phyloP scores from a whole-genome alignment of 2,113 vertebrate genomes.

The Todiramphus saurophagus region DNA sequence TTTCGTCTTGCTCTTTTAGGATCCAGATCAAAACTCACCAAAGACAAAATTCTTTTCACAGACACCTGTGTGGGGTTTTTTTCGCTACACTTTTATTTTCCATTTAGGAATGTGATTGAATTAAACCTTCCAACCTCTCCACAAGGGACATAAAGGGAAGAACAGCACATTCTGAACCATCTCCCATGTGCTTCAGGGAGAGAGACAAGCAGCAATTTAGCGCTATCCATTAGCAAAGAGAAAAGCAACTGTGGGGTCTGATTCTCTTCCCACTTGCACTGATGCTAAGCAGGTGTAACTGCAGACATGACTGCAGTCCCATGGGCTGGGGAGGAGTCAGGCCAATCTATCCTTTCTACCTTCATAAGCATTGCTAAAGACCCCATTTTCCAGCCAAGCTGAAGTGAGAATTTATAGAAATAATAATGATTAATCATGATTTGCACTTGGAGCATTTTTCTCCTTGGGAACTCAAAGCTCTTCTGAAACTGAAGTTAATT shows the following conservation, averaged over 20 bases:
- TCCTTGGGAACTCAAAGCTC: constrained; percentile 2
- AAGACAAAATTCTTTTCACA: constrained; percentile 20
- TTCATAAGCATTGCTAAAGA: not conserved
- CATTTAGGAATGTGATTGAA: constrained; percentile 50
- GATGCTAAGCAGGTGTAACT: not conserved
- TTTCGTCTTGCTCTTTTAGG: constrained; percentile 8
- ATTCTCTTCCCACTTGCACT: not conserved
- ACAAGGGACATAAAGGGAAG: constrained; percentile 38
- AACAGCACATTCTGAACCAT: not conserved
- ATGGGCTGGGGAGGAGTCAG: not conserved
- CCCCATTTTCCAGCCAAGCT: not conserved
- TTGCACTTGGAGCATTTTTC: constrained; percentile 19
- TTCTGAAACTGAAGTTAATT: constrained; percentile 37
- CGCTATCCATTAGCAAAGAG: not conserved
- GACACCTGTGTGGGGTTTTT: not conserved
- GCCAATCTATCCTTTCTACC: not conserved
- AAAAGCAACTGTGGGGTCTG: not conserved
- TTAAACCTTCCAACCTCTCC: constrained; percentile 39
- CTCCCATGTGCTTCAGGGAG: not conserved
- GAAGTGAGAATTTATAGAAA: constrained; percentile 25
- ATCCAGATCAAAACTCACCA: constrained; percentile 22
- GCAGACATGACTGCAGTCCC: not conserved
- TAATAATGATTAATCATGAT: constrained; percentile 48
- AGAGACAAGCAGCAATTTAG: not conserved
- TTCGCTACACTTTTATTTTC: not conserved